Evolutionary conservation across 2,113 vertebrate species (phyloP).

Genomic region (Herpetotheres cachinnans): DNA sequence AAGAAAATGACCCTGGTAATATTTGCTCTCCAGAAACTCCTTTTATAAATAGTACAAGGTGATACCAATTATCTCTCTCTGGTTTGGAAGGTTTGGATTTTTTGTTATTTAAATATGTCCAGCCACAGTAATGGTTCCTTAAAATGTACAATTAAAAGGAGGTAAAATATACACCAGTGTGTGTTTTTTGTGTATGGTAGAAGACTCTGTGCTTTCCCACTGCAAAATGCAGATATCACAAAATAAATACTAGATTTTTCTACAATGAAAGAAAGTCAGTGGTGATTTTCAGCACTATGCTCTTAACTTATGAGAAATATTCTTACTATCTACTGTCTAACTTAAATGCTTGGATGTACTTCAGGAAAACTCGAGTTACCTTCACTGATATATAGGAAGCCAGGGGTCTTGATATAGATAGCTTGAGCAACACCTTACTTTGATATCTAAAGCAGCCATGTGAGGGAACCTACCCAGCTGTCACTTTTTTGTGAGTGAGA

Average conservation of each 20-base stretch:
- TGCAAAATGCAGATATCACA: slow-evolving; percentile 19
- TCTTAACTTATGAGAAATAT: neutral
- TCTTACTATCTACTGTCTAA: neutral
- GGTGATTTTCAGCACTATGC: neutral
- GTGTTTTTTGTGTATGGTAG: neutral
- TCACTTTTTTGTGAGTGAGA: neutral
- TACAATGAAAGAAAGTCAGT: neutral
- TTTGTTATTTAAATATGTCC: neutral
- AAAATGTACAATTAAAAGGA: neutral
- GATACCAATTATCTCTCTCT: neutral
- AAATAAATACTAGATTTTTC: neutral
- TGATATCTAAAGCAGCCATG: neutral
- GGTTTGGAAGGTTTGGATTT: neutral
- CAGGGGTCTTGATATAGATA: neutral
- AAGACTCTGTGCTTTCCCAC: neutral
- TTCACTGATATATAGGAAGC: neutral
- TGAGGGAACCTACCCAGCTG: neutral
- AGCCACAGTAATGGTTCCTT: neutral
- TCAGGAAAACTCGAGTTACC: neutral
- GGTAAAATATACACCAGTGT: neutral
- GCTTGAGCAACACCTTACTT: neutral
- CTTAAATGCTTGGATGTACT: neutral
- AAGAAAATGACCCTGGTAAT: neutral
- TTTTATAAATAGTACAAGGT: neutral
- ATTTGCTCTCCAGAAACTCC: neutral